These are phyloP conservation scores for Uloborus plumipes DNA, from an alignment of 2,888 invertebrate genomes.

Conservation along the genomic window DNA sequence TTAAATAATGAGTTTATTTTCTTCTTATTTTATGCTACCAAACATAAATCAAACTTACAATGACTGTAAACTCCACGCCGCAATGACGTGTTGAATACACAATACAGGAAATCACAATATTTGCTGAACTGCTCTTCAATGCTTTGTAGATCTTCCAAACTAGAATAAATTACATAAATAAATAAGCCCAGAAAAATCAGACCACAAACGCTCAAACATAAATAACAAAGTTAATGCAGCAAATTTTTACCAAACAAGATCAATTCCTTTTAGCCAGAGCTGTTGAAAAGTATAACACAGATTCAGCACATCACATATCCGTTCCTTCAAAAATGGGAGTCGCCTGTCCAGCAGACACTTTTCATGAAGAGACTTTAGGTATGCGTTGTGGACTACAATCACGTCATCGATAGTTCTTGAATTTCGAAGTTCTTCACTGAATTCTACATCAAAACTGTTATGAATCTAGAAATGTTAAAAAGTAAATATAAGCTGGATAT, in stretches of 20 bases:
- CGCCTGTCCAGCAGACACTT: constrained; percentile 39
- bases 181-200: not conserved
- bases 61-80: constrained; percentile 71
- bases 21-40: not conserved
- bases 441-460: constrained; percentile 40
- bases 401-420: constrained; percentile 41
- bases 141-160: constrained; percentile 44
- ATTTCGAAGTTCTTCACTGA: constrained; percentile 22
- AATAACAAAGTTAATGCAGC: too few species aligned
- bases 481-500: not conserved
- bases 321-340: constrained; percentile 30
- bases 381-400: constrained; percentile 22
- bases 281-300: constrained; percentile 44
- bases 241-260: constrained; percentile 19
- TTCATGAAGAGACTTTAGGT: constrained; percentile 37
- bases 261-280: constrained; percentile 40
- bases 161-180: constrained; percentile 10
- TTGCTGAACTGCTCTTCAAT: constrained; percentile 70
- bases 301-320: constrained; percentile 42
- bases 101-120: constrained; percentile 70
- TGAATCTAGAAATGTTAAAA: constrained; percentile 29
- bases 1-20: too few species aligned
- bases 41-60: constrained; percentile 68
- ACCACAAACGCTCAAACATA: too few species aligned
- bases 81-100: constrained; percentile 70